A percentile compares a stretch with the other conserved stretches of the same genome.
Conservation (phyloP, 2,888 invertebrate genomes). For the Eubasilissa splendida region DNA sequence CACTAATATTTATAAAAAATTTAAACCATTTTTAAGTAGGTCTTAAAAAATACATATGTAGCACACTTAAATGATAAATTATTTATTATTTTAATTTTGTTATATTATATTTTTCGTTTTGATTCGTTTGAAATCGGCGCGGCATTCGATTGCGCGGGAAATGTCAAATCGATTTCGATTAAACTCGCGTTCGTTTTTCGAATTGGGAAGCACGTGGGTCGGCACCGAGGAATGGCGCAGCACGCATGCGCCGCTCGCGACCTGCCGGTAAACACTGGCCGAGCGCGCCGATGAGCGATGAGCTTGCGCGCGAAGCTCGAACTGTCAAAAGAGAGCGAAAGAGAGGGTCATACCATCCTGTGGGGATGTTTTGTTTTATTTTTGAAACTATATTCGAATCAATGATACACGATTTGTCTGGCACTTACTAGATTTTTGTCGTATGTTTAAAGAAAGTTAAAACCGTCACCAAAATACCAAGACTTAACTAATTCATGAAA, state of each 20-base stretch:
- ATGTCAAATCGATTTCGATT: constrained; percentile 32
- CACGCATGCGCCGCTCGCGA: constrained; percentile 55
- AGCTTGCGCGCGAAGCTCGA: constrained; percentile 46
- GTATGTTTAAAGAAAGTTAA: too few species aligned
- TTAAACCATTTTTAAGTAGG: neutral
- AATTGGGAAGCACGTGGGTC: constrained; percentile 47
- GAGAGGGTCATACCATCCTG: neutral
- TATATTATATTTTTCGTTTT: neutral
- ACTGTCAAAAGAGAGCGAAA: constrained; percentile 33
- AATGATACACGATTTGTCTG: neutral
- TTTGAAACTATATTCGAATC: neutral
- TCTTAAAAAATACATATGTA: neutral
- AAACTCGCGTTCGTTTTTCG: constrained; percentile 42
- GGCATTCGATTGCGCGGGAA: constrained; percentile 35
- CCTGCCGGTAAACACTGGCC: constrained; percentile 49
- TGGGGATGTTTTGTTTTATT: constrained; percentile 27
- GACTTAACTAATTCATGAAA: too few species aligned
- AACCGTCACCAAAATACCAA: too few species aligned
- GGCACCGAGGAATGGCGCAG: constrained; percentile 4
- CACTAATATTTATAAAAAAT: neutral
- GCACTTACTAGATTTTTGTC: too few species aligned
- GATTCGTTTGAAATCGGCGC: neutral
- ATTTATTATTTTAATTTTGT: neutral
- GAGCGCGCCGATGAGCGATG: constrained; percentile 32
- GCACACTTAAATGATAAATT: neutral